These are phyloP conservation scores for Hypothenemus hampei DNA, from an alignment of 1,140 invertebrate genomes.

Conservation along the genomic window DNA sequence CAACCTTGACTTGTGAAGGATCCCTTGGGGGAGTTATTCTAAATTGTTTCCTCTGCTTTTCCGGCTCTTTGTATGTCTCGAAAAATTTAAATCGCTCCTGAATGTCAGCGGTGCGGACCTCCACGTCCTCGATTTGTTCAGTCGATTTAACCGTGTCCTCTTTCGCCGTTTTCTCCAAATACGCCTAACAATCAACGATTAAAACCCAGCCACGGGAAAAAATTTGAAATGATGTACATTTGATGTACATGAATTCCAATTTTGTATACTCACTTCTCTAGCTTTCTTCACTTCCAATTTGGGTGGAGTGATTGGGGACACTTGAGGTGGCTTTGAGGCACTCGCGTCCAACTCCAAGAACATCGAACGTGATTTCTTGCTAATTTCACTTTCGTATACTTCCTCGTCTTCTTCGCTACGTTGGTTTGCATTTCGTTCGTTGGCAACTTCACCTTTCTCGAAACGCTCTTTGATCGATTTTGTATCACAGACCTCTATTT, in stretches of 20 bases:
- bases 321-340: constrained; percentile 45
- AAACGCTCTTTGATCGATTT: constrained; percentile 75
- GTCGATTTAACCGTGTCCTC: constrained; percentile 65
- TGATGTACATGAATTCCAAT: neutral
- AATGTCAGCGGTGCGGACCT: constrained; percentile 74
- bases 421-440: constrained; percentile 55
- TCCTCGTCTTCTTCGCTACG: constrained; percentile 60
- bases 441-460: constrained; percentile 70
- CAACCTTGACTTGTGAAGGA: constrained; percentile 44
- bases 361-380: constrained; percentile 77
- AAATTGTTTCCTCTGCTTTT: constrained; percentile 67
- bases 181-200: constrained; percentile 41
- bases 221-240: neutral
- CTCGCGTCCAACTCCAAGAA: constrained; percentile 81
- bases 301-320: constrained; percentile 47
- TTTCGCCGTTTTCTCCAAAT: constrained; percentile 53
- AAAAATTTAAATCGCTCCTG: constrained; percentile 86
- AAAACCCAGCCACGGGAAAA: neutral
- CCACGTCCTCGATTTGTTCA: constrained; percentile 66
- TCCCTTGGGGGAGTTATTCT: constrained; percentile 82
- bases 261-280: constrained; percentile 35
- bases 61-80: constrained; percentile 75
- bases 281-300: constrained; percentile 40
- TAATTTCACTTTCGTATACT: constrained; percentile 80
- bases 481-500: constrained; percentile 56